A percentile compares a stretch with the other conserved stretches of the same genome.
These are phyloP conservation scores for Maccullochella peelii DNA, from an alignment of 2,113 vertebrate genomes.

Conservation along the genomic window DNA sequence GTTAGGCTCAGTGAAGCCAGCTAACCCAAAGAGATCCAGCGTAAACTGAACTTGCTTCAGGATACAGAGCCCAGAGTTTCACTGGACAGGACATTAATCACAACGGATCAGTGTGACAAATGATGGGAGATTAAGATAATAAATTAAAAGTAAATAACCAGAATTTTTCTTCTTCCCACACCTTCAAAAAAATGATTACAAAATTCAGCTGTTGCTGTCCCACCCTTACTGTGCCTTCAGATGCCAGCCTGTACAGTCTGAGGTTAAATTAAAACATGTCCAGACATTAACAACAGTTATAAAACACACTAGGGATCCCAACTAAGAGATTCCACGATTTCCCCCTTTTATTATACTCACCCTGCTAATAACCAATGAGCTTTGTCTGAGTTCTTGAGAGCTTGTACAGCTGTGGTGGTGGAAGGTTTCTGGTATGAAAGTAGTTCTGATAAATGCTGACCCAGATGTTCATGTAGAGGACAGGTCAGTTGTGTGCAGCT, in stretches of 20 bases:
- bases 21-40: neutral
- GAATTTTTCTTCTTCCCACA: neutral
- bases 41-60: no score
- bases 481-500: slow-evolving; percentile 9
- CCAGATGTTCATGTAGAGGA: slow-evolving; percentile 20
- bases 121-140: neutral
- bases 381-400: slow-evolving; percentile 2
- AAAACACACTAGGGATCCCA: slow-evolving; percentile 25
- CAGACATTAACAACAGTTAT: slow-evolving; percentile 33
- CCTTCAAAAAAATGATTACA: neutral
- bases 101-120: neutral
- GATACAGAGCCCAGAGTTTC: neutral
- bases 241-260: neutral
- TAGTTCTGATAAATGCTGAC: slow-evolving; percentile 19
- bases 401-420: neutral
- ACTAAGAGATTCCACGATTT: neutral
- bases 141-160: no score
- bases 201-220: neutral
- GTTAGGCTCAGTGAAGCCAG: neutral
- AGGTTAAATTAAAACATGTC: neutral
- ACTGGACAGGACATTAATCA: neutral
- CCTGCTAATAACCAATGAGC: slow-evolving; percentile 4
- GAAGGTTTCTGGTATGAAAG: slow-evolving; percentile 27
- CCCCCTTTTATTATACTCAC: neutral
- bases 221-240: neutral